Evolutionary conservation across 2,113 vertebrate genomes (phyloP).

Genomic region (Periophthalmus modestus): DNA sequence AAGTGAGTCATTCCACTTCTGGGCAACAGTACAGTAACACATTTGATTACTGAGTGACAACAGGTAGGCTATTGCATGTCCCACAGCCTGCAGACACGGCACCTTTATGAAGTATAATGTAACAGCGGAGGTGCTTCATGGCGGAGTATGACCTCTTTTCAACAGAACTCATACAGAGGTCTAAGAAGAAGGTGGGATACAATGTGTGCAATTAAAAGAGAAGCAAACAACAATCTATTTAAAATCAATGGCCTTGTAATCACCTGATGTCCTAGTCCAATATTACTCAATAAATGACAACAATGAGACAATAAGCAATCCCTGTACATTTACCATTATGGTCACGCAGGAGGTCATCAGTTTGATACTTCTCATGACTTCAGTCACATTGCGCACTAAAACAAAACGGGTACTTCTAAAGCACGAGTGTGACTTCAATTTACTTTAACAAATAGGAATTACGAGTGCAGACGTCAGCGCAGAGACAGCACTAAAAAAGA

Average conservation of each 20-base stretch:
- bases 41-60: slow-evolving; percentile 23
- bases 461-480: slow-evolving; percentile 4
- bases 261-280: neutral
- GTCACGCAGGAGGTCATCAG: neutral
- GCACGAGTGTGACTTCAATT: neutral
- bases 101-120: slow-evolving; percentile 13
- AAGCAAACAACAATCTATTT: neutral
- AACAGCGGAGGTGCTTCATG: neutral
- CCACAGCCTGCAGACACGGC: neutral
- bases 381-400: neutral
- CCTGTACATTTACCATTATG: too few species aligned
- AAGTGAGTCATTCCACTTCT: slow-evolving; percentile 19
- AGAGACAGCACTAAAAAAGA: slow-evolving; percentile 8
- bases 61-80: slow-evolving; percentile 27
- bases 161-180: neutral
- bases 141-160: neutral
- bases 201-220: neutral
- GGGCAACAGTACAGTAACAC: neutral
- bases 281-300: neutral
- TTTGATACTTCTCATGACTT: neutral
- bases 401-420: neutral
- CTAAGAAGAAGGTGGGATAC: neutral
- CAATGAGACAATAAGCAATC: too few species aligned
- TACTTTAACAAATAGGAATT: neutral
- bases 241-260: neutral